Conservation (phyloP, 2,113 vertebrate species). For the Neodontobutis hainanensis region DNA sequence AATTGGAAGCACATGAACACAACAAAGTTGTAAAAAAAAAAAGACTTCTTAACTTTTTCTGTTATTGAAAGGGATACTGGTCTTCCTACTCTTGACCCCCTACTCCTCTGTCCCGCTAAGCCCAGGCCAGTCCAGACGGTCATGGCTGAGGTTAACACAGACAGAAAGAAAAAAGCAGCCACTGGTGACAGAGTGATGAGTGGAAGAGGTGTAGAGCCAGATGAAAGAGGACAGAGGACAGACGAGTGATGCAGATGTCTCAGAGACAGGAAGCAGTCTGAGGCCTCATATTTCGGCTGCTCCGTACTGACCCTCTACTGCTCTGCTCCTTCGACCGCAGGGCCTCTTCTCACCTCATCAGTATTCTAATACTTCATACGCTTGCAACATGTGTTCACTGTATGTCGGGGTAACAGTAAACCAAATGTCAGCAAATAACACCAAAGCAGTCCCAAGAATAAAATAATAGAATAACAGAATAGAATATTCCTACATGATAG, state of each 20-base stretch:
- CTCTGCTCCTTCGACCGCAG: neutral
- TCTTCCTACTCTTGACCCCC: neutral
- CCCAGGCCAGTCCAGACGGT: neutral
- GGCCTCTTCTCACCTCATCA: neutral
- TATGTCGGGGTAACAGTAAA: neutral
- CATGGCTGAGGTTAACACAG: constrained; percentile 4
- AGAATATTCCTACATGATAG: too few relatives aligned
- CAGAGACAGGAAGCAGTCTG: constrained; percentile 40
- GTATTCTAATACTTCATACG: neutral
- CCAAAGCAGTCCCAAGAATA: neutral
- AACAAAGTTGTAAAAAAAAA: neutral
- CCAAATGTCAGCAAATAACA: neutral
- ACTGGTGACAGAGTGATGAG: constrained; percentile 27
- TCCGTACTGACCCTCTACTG: too few relatives aligned
- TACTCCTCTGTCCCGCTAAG: neutral
- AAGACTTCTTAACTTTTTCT: neutral
- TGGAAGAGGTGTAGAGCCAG: constrained; percentile 25
- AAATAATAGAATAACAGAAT: too few relatives aligned
- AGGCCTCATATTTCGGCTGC: constrained; percentile 13
- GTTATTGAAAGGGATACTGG: neutral
- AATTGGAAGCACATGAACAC: neutral
- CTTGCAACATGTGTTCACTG: neutral
- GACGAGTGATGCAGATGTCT: constrained; percentile 50
- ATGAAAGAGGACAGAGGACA: constrained; percentile 31
- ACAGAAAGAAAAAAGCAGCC: too few relatives aligned